These are phyloP conservation scores for Uloborus plumipes DNA, from an alignment of 2,888 invertebrate genomes.

Conservation along the genomic window DNA sequence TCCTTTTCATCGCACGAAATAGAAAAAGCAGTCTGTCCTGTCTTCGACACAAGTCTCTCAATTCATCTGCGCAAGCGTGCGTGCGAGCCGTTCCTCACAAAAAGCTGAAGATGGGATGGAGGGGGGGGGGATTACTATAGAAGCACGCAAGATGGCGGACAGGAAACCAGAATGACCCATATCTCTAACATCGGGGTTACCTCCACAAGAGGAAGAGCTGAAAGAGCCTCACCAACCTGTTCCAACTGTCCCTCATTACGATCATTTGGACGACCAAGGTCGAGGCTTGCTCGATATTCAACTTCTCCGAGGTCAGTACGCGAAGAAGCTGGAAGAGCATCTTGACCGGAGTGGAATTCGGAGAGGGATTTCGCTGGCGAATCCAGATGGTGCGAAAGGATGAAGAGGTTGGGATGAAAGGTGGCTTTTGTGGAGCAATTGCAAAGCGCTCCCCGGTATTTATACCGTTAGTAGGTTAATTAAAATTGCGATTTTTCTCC, in stretches of 20 bases:
- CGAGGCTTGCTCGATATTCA: slow-evolving; percentile 36
- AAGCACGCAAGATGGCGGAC: slow-evolving; percentile 37
- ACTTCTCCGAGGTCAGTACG: slow-evolving; percentile 37
- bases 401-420: too few species aligned
- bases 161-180: slow-evolving; percentile 55
- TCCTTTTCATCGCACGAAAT: too few species aligned
- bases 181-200: slow-evolving; percentile 51
- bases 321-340: slow-evolving; percentile 1
- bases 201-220: slow-evolving; percentile 44
- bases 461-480: too few species aligned
- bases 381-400: not conserved
- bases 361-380: too few species aligned
- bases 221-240: slow-evolving; percentile 27
- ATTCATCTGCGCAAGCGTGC: slow-evolving; percentile 38
- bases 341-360: slow-evolving; percentile 16
- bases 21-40: too few species aligned
- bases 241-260: slow-evolving; percentile 48
- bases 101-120: not conserved
- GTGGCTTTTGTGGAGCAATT: too few species aligned
- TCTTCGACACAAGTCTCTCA: not conserved
- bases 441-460: too few species aligned
- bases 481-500: too few species aligned
- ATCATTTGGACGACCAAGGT: slow-evolving; percentile 45
- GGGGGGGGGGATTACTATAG: not conserved
- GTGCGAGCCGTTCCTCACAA: slow-evolving; percentile 21